Conservation (phyloP, 2,888 invertebrate species). For the Lithosia quadra region DNA sequence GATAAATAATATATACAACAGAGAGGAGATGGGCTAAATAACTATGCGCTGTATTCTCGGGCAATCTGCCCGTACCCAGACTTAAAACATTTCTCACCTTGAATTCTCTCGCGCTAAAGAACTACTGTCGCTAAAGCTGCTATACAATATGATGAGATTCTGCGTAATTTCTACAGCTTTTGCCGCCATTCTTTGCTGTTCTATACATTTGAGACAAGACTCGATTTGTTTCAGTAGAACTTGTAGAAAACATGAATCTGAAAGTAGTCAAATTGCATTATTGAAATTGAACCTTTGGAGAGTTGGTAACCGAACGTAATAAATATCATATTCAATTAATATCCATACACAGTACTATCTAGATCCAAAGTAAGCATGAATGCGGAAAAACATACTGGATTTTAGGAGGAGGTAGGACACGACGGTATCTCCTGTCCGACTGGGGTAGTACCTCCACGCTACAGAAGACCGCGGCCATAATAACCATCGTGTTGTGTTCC, state of each 20-base stretch:
- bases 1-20: too few species aligned
- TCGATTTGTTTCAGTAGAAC: constrained; percentile 75
- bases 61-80: background rate
- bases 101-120: constrained; percentile 46
- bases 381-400: too few species aligned
- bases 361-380: too few species aligned
- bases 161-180: constrained; percentile 54
- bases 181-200: constrained; percentile 51
- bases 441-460: too few species aligned
- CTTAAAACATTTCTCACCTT: constrained; percentile 47
- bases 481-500: too few species aligned
- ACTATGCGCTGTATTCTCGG: background rate
- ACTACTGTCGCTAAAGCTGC: constrained; percentile 46
- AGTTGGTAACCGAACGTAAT: background rate
- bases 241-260: constrained; percentile 79
- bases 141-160: constrained; percentile 60
- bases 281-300: background rate
- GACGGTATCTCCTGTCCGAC: too few species aligned
- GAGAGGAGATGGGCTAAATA: background rate
- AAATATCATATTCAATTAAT: too few species aligned
- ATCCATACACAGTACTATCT: too few species aligned
- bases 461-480: too few species aligned
- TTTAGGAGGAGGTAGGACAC: too few species aligned
- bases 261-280: constrained; percentile 18
- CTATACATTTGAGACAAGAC: constrained; percentile 67